Conservation (phyloP, 2,888 invertebrate species). For the Schizaphis graminum region DNA sequence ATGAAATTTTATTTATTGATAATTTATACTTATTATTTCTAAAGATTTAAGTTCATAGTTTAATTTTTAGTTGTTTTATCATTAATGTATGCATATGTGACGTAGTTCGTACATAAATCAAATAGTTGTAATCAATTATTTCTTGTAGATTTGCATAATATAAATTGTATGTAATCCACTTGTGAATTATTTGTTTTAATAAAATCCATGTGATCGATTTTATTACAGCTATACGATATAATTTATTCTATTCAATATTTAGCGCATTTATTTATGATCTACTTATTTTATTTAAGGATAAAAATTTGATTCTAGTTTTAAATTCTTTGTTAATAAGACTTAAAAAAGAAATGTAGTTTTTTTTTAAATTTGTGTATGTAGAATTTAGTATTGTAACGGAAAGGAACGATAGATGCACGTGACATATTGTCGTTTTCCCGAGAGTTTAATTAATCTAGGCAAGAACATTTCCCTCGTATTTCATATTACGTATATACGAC, state of each 20-base stretch:
- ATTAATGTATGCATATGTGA: not conserved
- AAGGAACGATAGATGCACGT: conserved; percentile 49
- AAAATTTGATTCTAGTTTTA: not conserved
- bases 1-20: not conserved
- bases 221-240: not conserved
- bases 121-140: not conserved
- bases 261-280: not conserved
- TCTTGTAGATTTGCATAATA: not conserved
- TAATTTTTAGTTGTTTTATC: not conserved
- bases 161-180: not conserved
- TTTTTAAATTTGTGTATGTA: not conserved
- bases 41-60: not conserved
- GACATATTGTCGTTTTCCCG: conserved; percentile 62
- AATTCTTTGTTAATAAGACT: not conserved
- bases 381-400: conserved; percentile 4
- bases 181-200: not conserved
- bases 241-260: not conserved
- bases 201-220: not conserved
- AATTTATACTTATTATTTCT: not conserved
- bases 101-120: not conserved
- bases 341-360: not conserved
- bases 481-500: conserved; percentile 54
- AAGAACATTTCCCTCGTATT: conserved; percentile 63
- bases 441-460: conserved; percentile 66
- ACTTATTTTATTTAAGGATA: not conserved